phyloP scores from a whole-genome alignment of 2,888 invertebrate species.

The Baccha elongata region DNA sequence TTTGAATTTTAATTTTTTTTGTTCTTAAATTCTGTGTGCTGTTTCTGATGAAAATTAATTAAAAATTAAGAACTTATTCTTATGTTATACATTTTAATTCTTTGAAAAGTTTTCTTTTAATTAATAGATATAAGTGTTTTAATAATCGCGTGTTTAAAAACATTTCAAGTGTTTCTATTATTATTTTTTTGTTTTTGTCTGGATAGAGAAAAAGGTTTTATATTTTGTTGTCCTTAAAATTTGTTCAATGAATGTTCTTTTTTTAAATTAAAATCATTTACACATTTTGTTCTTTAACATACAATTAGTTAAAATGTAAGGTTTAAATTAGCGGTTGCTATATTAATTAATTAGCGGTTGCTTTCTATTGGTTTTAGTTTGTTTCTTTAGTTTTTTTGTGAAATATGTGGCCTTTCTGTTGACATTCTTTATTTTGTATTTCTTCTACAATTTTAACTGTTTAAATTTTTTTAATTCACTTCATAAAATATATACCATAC shows the following conservation, averaged over 20 bases:
- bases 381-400: constrained; percentile 40
- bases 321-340: constrained; percentile 37
- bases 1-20: constrained; percentile 3
- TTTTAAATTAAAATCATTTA: constrained; percentile 44
- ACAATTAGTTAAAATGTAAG: constrained; percentile 15
- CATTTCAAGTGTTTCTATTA: constrained; percentile 32
- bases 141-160: constrained; percentile 31
- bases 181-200: no score
- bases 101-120: constrained; percentile 16
- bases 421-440: constrained; percentile 19
- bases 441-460: constrained; percentile 31
- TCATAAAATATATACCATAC: constrained; percentile 58
- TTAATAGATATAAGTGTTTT: constrained; percentile 38
- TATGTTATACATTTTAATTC: constrained; percentile 41
- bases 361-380: constrained; percentile 22
- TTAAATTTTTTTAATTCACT: constrained; percentile 47
- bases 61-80: constrained; percentile 50
- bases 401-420: constrained; percentile 64
- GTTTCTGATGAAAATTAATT: constrained; percentile 34
- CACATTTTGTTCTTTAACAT: constrained; percentile 52
- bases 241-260: constrained; percentile 30
- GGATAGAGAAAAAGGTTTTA: constrained; percentile 52
- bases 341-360: constrained; percentile 29
- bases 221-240: constrained; percentile 8
- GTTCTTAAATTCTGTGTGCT: constrained; percentile 39